A percentile compares a stretch with the other conserved stretches of the same genome.
phyloP scores from a whole-genome alignment of 2,888 invertebrate species.

The Amblyjoppa proteus region DNA sequence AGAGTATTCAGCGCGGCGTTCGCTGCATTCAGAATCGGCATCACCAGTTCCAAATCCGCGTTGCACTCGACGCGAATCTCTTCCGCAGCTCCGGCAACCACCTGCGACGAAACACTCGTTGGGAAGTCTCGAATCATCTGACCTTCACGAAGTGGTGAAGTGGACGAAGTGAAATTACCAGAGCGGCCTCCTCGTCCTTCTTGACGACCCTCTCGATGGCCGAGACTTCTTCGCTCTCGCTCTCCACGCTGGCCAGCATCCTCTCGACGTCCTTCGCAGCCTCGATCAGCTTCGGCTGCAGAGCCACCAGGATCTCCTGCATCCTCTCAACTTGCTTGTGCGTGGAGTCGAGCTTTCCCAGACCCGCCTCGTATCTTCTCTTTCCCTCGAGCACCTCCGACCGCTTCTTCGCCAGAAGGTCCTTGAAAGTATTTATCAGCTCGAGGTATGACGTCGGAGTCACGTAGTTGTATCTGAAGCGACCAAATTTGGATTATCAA shows the following conservation, averaged over 20 bases:
- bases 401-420: constrained; percentile 91
- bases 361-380: constrained; percentile 93
- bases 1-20: constrained; percentile 95
- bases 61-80: constrained; percentile 97
- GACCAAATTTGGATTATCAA: background rate
- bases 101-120: constrained; percentile 67
- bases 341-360: constrained; percentile 94
- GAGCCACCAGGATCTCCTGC: constrained; percentile 93
- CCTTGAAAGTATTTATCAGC: constrained; percentile 95
- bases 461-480: constrained; percentile 90
- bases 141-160: too few relatives aligned
- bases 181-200: constrained; percentile 92
- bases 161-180: constrained; percentile 72
- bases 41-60: constrained; percentile 95
- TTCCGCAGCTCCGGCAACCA: constrained; percentile 87
- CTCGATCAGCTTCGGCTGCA: constrained; percentile 94
- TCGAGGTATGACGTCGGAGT: constrained; percentile 98
- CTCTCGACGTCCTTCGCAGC: constrained; percentile 95
- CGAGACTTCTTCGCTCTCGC: constrained; percentile 94
- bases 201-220: constrained; percentile 93
- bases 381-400: constrained; percentile 89
- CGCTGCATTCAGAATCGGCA: constrained; percentile 96
- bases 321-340: constrained; percentile 93
- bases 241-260: constrained; percentile 94
- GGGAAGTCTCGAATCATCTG: too few relatives aligned